These are phyloP conservation scores for Tragelaphus strepsiceros DNA, from an alignment of 2,113 vertebrate genomes.

Conservation along the genomic window DNA sequence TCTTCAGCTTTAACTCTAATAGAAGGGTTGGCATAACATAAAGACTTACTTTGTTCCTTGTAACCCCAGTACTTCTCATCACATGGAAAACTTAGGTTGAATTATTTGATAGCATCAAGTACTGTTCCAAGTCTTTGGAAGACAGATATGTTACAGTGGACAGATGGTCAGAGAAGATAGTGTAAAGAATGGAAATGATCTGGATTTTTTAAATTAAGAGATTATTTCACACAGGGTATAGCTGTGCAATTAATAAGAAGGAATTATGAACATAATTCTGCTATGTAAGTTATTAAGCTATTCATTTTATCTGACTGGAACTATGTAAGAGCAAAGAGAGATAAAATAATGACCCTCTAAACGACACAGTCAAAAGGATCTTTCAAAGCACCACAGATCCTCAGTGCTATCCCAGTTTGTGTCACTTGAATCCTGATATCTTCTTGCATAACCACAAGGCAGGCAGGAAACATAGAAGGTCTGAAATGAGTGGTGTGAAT, in stretches of 20 bases:
- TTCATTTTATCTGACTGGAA: neutral
- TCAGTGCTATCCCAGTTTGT: neutral
- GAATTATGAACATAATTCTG: neutral
- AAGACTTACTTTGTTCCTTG: neutral
- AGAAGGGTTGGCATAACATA: neutral
- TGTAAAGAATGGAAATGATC: neutral
- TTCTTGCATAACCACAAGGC: neutral
- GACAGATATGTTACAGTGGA: neutral
- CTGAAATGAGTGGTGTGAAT: neutral
- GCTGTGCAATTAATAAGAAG: neutral
- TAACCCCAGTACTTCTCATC: neutral
- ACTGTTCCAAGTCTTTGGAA: neutral
- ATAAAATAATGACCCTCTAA: neutral
- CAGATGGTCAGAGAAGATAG: neutral
- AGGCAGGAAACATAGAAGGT: fast-evolving
- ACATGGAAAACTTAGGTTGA: neutral
- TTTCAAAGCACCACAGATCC: neutral
- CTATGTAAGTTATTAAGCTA: neutral
- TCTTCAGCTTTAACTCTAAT: neutral
- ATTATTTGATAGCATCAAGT: neutral
- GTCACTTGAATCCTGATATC: fast-evolving
- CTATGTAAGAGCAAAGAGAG: neutral
- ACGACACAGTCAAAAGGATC: neutral
- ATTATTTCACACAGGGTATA: neutral
- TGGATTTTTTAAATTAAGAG: neutral